Evolutionary conservation across 2,797 vertebrate genomes (phyloP).

Genomic region (Erpetoichthys calabaricus): DNA sequence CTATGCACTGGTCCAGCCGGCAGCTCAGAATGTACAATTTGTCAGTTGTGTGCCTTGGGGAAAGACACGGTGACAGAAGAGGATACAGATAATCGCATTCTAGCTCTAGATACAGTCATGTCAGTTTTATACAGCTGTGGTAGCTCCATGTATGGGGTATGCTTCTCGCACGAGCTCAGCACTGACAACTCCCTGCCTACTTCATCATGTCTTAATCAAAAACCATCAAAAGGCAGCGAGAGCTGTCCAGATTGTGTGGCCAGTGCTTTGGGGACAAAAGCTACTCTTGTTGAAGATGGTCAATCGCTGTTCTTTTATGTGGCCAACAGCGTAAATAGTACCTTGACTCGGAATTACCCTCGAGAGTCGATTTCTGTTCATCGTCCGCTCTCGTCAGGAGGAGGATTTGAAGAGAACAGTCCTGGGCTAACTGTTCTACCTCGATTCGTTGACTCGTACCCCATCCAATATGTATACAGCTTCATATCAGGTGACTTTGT

Average conservation of each 20-base stretch:
- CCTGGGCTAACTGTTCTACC: slow-evolving; percentile 68
- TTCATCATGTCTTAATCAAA: slow-evolving; percentile 63
- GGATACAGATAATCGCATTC: slow-evolving; percentile 60
- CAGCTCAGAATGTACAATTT: slow-evolving; percentile 55
- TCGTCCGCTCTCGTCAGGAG: slow-evolving; percentile 59
- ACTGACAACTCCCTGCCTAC: slow-evolving; percentile 27
- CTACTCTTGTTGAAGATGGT: slow-evolving; percentile 60
- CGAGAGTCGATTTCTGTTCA: slow-evolving; percentile 74
- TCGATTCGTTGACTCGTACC: slow-evolving; percentile 47
- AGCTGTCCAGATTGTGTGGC: slow-evolving; percentile 79
- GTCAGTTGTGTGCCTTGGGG: slow-evolving; percentile 47
- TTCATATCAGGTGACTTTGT: slow-evolving; percentile 61
- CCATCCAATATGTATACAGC: slow-evolving; percentile 73
- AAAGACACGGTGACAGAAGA: slow-evolving; percentile 21
- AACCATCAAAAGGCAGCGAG: slow-evolving; percentile 41
- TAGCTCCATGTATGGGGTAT: slow-evolving; percentile 65
- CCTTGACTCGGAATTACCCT: slow-evolving; percentile 55
- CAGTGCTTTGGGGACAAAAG: slow-evolving; percentile 73
- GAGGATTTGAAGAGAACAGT: slow-evolving; percentile 63
- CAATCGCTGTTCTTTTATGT: slow-evolving; percentile 72
- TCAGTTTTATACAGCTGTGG: slow-evolving; percentile 77
- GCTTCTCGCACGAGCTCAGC: slow-evolving; percentile 66
- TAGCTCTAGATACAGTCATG: slow-evolving; percentile 66
- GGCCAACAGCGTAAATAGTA: slow-evolving; percentile 63
- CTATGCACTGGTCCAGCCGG: slow-evolving; percentile 63